phyloP scores from a whole-genome alignment of 2,888 invertebrate genomes.

The Iphiclides podalirius region DNA sequence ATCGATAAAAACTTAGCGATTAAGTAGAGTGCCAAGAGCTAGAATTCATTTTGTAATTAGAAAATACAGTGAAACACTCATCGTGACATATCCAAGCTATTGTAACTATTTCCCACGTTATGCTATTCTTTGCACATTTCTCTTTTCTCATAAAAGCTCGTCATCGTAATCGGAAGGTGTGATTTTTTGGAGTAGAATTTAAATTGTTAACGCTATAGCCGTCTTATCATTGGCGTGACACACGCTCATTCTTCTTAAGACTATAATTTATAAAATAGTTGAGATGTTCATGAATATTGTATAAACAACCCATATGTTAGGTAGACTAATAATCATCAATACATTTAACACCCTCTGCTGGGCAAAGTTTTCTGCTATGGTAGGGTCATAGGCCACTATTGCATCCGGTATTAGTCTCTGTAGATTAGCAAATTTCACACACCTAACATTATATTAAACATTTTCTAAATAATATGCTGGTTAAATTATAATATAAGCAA shows the following conservation, averaged over 20 bases:
- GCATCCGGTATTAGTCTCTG: too few relatives aligned
- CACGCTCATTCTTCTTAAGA: background rate
- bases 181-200: slow-evolving; percentile 43
- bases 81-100: slow-evolving; percentile 62
- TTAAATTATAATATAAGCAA: too few relatives aligned
- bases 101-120: slow-evolving; percentile 65
- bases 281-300: too few relatives aligned
- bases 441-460: too few relatives aligned
- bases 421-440: too few relatives aligned
- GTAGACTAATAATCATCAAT: background rate
- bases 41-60: slow-evolving; percentile 57
- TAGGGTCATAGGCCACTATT: too few relatives aligned
- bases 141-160: slow-evolving; percentile 71
- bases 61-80: slow-evolving; percentile 70
- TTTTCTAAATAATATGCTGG: too few relatives aligned
- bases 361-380: too few relatives aligned
- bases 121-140: slow-evolving; percentile 73
- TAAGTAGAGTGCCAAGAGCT: slow-evolving; percentile 22
- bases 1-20: slow-evolving; percentile 2
- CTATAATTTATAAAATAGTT: too few relatives aligned
- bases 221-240: background rate
- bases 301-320: background rate
- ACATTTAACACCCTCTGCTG: too few relatives aligned
- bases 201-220: slow-evolving; percentile 19
- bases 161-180: slow-evolving; percentile 59